Conservation (phyloP, 1,140 invertebrate genomes). For the Mactra quadrangularis region DNA sequence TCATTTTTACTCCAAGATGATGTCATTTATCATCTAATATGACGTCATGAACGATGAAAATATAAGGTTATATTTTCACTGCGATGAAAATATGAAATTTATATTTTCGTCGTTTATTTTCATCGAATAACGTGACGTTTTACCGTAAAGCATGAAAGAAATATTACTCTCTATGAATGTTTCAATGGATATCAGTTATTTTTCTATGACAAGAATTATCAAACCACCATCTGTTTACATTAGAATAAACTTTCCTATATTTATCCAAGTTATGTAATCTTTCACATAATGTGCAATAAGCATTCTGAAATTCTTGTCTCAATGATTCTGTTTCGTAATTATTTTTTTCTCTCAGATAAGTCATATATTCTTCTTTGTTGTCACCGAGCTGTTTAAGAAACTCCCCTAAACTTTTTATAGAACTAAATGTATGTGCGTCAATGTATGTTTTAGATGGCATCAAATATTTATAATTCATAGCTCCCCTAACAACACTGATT, state of each 20-base stretch:
- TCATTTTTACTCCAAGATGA: too few relatives aligned
- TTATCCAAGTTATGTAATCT: conserved; percentile 34
- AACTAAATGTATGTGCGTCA: conserved; percentile 12
- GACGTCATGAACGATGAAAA: too few relatives aligned
- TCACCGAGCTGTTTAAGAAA: conserved; percentile 9
- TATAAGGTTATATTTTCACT: too few relatives aligned
- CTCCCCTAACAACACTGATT: conserved; percentile 29
- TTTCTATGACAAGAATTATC: conserved; percentile 26
- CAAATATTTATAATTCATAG: not conserved
- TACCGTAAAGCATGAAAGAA: too few relatives aligned
- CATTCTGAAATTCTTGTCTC: not conserved
- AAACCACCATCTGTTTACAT: conserved; percentile 30
- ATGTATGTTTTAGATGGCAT: conserved; percentile 19
- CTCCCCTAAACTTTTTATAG: not conserved
- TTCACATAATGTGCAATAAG: conserved; percentile 37
- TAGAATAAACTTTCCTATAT: conserved; percentile 2
- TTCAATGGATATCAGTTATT: conserved; percentile 9
- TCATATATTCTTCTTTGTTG: conserved; percentile 20
- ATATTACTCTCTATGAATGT: too few relatives aligned
- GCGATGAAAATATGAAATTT: too few relatives aligned
- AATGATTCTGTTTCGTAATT: conserved; percentile 1
- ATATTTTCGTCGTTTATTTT: too few relatives aligned
- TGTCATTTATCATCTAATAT: too few relatives aligned
- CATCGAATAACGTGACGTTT: too few relatives aligned
- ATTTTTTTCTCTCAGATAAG: conserved; percentile 37